These are phyloP conservation scores for Dendronephthya gigantea DNA, from an alignment of 64 coral and sea anemone genomes.

Conservation along the genomic window DNA sequence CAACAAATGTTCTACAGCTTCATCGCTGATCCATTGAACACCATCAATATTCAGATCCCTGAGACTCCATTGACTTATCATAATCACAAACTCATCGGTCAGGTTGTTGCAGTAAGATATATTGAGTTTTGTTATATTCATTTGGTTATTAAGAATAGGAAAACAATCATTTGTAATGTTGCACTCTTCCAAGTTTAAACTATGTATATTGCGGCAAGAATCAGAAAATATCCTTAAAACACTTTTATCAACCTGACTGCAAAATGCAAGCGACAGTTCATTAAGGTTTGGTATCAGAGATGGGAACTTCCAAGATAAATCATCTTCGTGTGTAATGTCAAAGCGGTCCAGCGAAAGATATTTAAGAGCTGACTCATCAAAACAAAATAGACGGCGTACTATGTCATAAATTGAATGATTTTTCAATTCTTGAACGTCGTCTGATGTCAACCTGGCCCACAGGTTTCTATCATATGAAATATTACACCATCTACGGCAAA, in stretches of 20 bases:
- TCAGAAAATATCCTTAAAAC: slow-evolving; percentile 44
- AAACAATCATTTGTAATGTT: slow-evolving; percentile 53
- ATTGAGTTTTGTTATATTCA: slow-evolving; percentile 56
- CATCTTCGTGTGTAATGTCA: slow-evolving; percentile 22
- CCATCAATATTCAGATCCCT: slow-evolving; percentile 75
- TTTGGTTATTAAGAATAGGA: background rate
- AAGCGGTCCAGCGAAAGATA: slow-evolving; percentile 45
- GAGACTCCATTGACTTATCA: slow-evolving; percentile 34
- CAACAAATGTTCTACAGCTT: slow-evolving; percentile 53
- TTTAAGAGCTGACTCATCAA: slow-evolving; percentile 49
- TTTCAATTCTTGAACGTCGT: slow-evolving; percentile 25
- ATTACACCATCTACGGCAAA: slow-evolving; percentile 63
- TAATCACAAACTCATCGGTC: slow-evolving; percentile 46
- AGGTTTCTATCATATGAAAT: slow-evolving; percentile 54
- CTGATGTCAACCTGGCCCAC: slow-evolving; percentile 45
- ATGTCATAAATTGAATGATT: background rate
- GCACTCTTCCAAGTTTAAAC: slow-evolving; percentile 68
- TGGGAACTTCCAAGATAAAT: slow-evolving; percentile 37
- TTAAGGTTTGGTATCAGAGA: slow-evolving; percentile 25
- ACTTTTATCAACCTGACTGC: slow-evolving; percentile 46
- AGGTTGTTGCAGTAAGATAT: slow-evolving; percentile 64
- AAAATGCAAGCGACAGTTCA: slow-evolving; percentile 55
- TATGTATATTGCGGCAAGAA: slow-evolving; percentile 45
- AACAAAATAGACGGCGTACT: slow-evolving; percentile 6
- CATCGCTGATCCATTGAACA: slow-evolving; percentile 81